Evolutionary conservation across 2,888 invertebrate genomes (phyloP), one percentile per base, ranked within the genome.

Genomic region (Alcis repandata): DNA sequence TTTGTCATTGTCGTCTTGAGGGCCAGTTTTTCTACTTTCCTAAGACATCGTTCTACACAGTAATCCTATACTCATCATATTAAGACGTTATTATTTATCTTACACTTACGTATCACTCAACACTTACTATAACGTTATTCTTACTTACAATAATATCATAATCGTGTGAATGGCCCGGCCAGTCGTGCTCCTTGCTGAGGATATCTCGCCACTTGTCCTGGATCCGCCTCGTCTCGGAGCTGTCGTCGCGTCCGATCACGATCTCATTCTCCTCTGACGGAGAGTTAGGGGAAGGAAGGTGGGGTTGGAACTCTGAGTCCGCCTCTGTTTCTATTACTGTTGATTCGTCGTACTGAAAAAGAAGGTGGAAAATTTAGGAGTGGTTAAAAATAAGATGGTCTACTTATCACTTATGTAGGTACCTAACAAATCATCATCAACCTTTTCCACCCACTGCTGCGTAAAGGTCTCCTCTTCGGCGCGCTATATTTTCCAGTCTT

Each of bases 201-300:
- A 96, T 95, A 82, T 96, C 96, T 84, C 95, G 95, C 95, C 96
- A 96, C 84, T 96, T 96, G 61, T 96, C 95, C 86, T 95, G 95
- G 59, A 97, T 96, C n/a, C 96, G 94, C 45, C 95, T 92, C 66
- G 95, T 95, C 63, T 95, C 72, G 17, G 59, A 56, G 41, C 46
- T 33, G 19, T 87, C 92, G 48, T 92, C 91, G 38, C 87, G 69
- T 3, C 95, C 94, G 73, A 96, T 95, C 64, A 96, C 96, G 13
- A 96, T 94, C 85, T 96, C 95, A 27, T 95, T 94, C 72, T 95
- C 94, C 27, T 94, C 94, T 0, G 90, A 87, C 0, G 91, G 91
- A 0, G 92, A 91, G 1, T 83, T 88, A 0, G 92, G 92, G 0
- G 92, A 92, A 27, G 94, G 93, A 0, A 94, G 94, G 62, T 95